Percentiles rank a stretch among this genome's conserved stretches.
Evolutionary conservation across 1,140 invertebrate genomes (phyloP).

Genomic region (Pseudoatta argentina): DNA sequence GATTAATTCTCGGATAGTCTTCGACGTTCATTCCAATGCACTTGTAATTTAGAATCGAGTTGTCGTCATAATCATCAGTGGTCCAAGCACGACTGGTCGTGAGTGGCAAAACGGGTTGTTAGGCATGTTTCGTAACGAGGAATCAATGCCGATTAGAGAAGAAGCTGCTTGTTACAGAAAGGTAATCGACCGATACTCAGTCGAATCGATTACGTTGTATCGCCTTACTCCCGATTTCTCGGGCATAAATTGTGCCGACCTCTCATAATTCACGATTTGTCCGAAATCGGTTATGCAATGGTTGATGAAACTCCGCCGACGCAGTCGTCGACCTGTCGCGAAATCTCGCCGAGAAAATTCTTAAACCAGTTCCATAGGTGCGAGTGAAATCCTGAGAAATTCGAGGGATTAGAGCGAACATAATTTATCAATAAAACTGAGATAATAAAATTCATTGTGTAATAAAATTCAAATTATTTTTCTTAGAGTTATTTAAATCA

Average conservation of each 20-base stretch:
- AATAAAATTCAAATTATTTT: constrained; percentile 1
- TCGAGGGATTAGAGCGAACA: neutral
- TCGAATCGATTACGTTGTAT: constrained; percentile 47
- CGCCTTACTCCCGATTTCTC: constrained; percentile 59
- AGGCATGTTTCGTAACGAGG: constrained; percentile 69
- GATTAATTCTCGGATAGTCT: constrained; percentile 58
- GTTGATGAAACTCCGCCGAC: constrained; percentile 25
- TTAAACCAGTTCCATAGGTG: neutral
- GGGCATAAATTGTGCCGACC: constrained; percentile 13
- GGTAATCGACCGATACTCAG: constrained; percentile 70
- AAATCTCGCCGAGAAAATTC: neutral
- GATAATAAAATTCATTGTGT: neutral
- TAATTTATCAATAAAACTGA: neutral
- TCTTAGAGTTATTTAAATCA: neutral
- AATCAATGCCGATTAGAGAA: constrained; percentile 71
- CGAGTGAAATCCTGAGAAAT: constrained; percentile 16
- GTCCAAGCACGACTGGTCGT: constrained; percentile 68
- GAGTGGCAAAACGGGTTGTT: constrained; percentile 68
- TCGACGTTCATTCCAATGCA: constrained; percentile 48
- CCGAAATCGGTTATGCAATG: constrained; percentile 30
- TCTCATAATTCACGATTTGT: constrained; percentile 30
- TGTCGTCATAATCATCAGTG: constrained; percentile 61
- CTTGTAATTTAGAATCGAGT: constrained; percentile 72
- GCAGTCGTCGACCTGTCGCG: constrained; percentile 31
- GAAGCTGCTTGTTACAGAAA: constrained; percentile 61